Percentiles rank a stretch among this genome's conserved stretches.
phyloP scores from a whole-genome alignment of 2,888 invertebrate genomes.

The Hipparchia semele region DNA sequence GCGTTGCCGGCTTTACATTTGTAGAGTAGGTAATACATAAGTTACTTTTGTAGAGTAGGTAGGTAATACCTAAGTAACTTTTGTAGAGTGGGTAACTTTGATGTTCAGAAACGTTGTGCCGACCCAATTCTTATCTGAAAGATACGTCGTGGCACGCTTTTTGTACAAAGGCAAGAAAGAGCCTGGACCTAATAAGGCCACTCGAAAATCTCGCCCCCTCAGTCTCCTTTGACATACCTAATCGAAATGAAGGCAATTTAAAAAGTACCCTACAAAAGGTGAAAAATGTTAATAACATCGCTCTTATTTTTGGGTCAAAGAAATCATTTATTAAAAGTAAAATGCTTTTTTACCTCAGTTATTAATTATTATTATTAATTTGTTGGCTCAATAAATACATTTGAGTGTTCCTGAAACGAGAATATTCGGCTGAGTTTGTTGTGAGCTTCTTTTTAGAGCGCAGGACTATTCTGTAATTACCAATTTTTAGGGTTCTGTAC shows the following conservation, averaged over 20 bases:
- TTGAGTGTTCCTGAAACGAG: no score
- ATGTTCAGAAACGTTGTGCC: conserved; percentile 60
- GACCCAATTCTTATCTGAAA: conserved; percentile 78
- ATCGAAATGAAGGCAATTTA: conserved; percentile 75
- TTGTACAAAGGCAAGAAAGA: conserved; percentile 72
- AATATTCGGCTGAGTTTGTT: no score
- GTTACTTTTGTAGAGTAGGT: neutral
- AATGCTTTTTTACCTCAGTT: neutral
- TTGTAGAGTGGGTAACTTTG: conserved; percentile 54
- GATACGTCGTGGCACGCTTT: conserved; percentile 64
- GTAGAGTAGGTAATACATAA: no score
- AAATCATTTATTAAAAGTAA: neutral
- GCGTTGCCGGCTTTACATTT: no score
- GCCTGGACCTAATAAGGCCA: conserved; percentile 74
- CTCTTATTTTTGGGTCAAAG: conserved; percentile 5
- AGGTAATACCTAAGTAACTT: neutral
- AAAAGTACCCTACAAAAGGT: conserved; percentile 45
- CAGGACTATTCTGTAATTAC: no score
- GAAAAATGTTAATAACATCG: conserved; percentile 8
- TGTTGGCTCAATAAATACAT: neutral
- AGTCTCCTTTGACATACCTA: conserved; percentile 61
- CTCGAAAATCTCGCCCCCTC: conserved; percentile 62
- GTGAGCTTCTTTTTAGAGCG: no score
- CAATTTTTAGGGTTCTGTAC: no score
- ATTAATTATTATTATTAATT: conserved; percentile 4